Percentiles rank a stretch among this genome's conserved stretches.
Conservation (phyloP, 2,797 vertebrate species). For the Eulemur mongoz region DNA sequence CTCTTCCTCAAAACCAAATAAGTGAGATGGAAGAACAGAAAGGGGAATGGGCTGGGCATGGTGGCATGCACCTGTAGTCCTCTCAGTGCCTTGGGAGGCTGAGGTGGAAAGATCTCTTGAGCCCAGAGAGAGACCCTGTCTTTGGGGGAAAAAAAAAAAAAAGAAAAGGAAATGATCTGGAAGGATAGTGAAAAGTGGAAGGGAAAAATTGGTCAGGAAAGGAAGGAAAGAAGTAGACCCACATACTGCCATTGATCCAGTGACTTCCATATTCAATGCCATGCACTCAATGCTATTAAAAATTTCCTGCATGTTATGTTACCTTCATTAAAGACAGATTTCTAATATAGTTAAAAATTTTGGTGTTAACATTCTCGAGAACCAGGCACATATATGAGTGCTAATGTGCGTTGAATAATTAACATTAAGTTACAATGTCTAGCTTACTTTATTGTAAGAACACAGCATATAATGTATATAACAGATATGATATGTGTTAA, state of each 20-base stretch:
- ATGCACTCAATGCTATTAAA: neutral
- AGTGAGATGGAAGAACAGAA: neutral
- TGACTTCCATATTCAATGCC: too few relatives aligned
- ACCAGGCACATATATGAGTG: too few relatives aligned
- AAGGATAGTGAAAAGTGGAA: neutral
- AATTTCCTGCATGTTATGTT: neutral
- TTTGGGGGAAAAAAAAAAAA: neutral
- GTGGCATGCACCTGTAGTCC: too few relatives aligned
- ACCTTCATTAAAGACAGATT: neutral
- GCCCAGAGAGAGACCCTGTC: neutral
- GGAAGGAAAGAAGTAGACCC: neutral
- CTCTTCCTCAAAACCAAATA: neutral
- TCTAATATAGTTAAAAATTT: neutral
- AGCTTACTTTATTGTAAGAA: neutral
- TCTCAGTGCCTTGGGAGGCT: neutral
- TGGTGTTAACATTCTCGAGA: neutral
- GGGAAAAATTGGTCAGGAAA: neutral
- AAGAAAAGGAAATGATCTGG: neutral
- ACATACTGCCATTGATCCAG: neutral
- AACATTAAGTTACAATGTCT: neutral
- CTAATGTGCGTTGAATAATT: neutral
- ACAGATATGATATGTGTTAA: neutral
- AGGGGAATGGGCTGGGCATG: neutral
- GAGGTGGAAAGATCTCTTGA: neutral
- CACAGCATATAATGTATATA: neutral